phyloP scores from a whole-genome alignment of 2,888 invertebrate species.

The Thymelicus sylvestris region DNA sequence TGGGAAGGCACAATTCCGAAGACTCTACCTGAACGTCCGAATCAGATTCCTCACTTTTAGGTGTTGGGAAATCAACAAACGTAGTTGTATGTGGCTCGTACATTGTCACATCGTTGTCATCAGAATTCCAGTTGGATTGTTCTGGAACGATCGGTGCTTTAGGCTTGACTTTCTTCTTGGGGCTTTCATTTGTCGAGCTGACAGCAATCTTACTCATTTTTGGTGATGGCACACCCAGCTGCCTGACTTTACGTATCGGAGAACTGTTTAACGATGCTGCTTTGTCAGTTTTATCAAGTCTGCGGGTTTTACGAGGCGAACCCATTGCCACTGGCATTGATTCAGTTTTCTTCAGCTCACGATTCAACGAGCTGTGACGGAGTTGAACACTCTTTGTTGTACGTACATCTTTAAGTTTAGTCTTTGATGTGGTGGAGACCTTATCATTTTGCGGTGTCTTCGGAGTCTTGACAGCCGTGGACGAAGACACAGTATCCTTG shows the following conservation, averaged over 20 bases:
- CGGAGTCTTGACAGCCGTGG: conserved; percentile 58
- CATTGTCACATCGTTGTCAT: conserved; percentile 78
- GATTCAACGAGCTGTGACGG: conserved; percentile 74
- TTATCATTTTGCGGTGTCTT: conserved; percentile 63
- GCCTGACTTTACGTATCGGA: conserved; percentile 78
- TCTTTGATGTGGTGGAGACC: conserved; percentile 62
- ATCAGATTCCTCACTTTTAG: conserved; percentile 75
- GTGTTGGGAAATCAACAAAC: conserved; percentile 64
- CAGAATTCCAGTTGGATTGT: conserved; percentile 59
- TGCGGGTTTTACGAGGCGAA: conserved; percentile 76
- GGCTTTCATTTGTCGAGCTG: conserved; percentile 71
- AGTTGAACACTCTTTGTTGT: conserved; percentile 68
- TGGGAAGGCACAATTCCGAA: conserved; percentile 73
- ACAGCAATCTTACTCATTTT: conserved; percentile 62
- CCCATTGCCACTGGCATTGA: conserved; percentile 67
- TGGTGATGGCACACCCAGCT: conserved; percentile 65
- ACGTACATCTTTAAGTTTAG: conserved; percentile 63
- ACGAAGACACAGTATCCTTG: conserved; percentile 68
- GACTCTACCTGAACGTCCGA: conserved; percentile 74
- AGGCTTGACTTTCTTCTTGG: conserved; percentile 68
- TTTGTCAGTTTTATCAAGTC: conserved; percentile 77
- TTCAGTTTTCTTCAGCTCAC: conserved; percentile 70
- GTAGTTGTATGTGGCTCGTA: conserved; percentile 80
- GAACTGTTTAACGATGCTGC: conserved; percentile 78
- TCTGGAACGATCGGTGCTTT: conserved; percentile 63